Base-by-base conservation (phyloP, 2,888 invertebrate genomes). In the Ormyrus thymus region DNA sequence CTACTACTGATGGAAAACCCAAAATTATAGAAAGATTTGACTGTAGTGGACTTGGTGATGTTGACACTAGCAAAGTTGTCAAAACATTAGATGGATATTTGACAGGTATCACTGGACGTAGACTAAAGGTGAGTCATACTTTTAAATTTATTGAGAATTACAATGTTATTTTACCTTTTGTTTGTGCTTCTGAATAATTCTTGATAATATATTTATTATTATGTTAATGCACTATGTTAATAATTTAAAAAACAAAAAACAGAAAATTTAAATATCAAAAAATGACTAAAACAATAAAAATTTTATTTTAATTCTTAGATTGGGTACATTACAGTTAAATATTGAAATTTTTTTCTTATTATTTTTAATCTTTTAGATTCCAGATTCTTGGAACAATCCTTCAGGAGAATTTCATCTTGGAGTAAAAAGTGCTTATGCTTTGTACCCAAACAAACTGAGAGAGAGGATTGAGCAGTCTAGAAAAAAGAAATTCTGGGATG, bases 41-140 rank as follows among this genome's bases (percentile, higher is more conserved):
- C 91, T 97, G 98, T 87, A 97, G 97, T 85, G 99, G 99, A 29
- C 96, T 97, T 87, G 99, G 99, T 6, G 99, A 99, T 93, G 97
- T 99, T 76, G 97, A 97, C 90, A 98, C 97, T 7, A 95, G 95
- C 71, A 95, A 94, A 79, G 91, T 95, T 82, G 94, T 95, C 7
- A 93, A 93, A 79, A 92, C 92, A 0, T 83, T 83, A 10, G 95
- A 97, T 87, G 97, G 96, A 53, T 91, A 90, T 84, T 93, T 98
- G 83, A 94, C 94, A 86, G 98, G 98, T 72, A 88, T 98, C 15
- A 96, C 97, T 79, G 98, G 98, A 45, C 93, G 97, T 81, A 95
- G 94, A 88, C 91, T 99, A 62, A 96, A 96, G 93, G 97, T 97
- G 92, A 85, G 83, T 80, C 70, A 66, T 71, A 58, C 10, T 56